Base-by-base conservation (phyloP, 37 sponge, comb jelly and placozoan species). In the Chondrosia reniformis region DNA sequence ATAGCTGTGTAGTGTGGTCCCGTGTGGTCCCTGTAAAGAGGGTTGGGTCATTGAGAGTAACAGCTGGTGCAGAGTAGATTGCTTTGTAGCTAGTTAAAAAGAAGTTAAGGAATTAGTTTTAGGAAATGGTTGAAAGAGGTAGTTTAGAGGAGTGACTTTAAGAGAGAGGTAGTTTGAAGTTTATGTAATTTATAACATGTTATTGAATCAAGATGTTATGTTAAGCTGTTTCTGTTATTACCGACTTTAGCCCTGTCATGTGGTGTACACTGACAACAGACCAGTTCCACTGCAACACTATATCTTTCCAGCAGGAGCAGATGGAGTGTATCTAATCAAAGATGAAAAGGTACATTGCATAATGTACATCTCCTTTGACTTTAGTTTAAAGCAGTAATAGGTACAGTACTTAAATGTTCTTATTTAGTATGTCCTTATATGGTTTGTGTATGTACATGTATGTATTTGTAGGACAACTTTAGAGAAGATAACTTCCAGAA, bases 261-360 rank as follows among this genome's bases (percentile, higher is more conserved):
- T 98, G 69, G 99, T 98, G 49, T 98, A 98, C 85, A 98, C 99
- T 9, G 99, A 98, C 67, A 86, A 87, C 57, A 79, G 99, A 56
- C 99, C 99, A 17, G 87, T 87, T 1, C 99, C 99, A 7, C 91
- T 98, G 6, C 99, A 98, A 55, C 99, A 98, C 83, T 98, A 98
- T 79, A 79, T 98, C 28, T 98, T 89, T 69, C 99, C 99, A 28
- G 85, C 81, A 7, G 96, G 94, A 38, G 96, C 91, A 46, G 97
- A 98, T 64, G 99, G 99, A 10, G 82, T 98, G 46, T 95, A 96
- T 75, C 96, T 98, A 33, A 88, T 98, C 3, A 89, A 92, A 37
- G 93, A 98, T 81, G 99, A 98, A 61, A 95, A 83, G 87, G 96
- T 95, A 34, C 6, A 24, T 71, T 31, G n/a, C n/a, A n/a, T n/a